These are phyloP conservation scores for Drosophila pegasa DNA, from an alignment of 2,888 invertebrate species.

Conservation along the genomic window DNA sequence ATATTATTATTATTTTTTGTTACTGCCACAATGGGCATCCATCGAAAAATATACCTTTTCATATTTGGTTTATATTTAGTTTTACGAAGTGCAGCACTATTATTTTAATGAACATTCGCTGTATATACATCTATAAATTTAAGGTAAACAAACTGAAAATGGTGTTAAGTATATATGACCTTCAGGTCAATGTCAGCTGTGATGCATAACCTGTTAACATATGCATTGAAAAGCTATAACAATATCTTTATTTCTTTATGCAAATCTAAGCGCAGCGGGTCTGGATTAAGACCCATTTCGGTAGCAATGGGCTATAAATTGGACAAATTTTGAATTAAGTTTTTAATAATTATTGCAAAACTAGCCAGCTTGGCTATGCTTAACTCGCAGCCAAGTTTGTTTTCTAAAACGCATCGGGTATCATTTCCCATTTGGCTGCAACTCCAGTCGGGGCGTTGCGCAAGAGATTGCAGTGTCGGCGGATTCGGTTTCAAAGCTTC, in stretches of 20 bases:
- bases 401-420: constrained; percentile 43
- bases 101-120: too few relatives aligned
- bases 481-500: constrained; percentile 56
- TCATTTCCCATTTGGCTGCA: constrained; percentile 64
- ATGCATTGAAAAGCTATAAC: background rate
- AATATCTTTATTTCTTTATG: constrained; percentile 3
- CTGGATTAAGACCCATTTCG: background rate
- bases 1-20: too few relatives aligned
- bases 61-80: too few relatives aligned
- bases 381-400: background rate
- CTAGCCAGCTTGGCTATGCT: background rate
- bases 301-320: background rate
- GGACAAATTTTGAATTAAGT: background rate
- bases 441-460: constrained; percentile 40
- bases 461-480: constrained; percentile 43
- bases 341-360: background rate
- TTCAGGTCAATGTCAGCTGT: constrained; percentile 1
- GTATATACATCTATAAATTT: background rate
- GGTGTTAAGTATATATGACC: background rate
- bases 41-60: too few relatives aligned
- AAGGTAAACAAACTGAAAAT: background rate
- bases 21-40: too few relatives aligned
- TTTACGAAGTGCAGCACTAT: too few relatives aligned
- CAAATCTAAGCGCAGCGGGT: background rate
- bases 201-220: background rate